These are phyloP conservation scores for Muschampia plurimacula DNA, from an alignment of 2,888 invertebrate species.

Conservation along the genomic window DNA sequence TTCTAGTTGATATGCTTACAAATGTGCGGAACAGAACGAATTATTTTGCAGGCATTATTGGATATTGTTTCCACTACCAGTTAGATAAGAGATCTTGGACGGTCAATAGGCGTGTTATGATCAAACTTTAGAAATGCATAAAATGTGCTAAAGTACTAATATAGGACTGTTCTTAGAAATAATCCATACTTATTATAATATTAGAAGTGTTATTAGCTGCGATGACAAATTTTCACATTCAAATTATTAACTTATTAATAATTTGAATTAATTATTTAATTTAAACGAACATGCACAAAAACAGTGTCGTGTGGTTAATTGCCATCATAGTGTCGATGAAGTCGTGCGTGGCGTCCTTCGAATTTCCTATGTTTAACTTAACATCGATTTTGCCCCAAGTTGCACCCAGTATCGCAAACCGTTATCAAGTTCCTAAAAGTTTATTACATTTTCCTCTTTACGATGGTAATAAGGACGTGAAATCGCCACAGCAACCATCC, in stretches of 20 bases:
- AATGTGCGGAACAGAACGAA: constrained; percentile 42
- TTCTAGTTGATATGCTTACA: constrained; percentile 46
- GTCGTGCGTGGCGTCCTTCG: constrained; percentile 2
- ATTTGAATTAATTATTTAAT: too few species aligned
- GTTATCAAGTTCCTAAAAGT: not conserved
- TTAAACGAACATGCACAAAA: constrained; percentile 21
- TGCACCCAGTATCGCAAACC: constrained; percentile 1
- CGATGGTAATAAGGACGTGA: not conserved
- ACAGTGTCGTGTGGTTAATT: constrained; percentile 18
- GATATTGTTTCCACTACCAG: constrained; percentile 37
- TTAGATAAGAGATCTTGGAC: constrained; percentile 35
- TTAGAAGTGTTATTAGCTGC: too few species aligned
- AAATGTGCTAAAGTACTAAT: not conserved
- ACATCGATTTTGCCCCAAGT: constrained; percentile 10
- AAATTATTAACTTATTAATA: too few species aligned
- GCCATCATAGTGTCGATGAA: constrained; percentile 18
- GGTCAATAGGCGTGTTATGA: not conserved
- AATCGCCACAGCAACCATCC: not conserved
- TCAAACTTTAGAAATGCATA: not conserved
- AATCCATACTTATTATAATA: too few species aligned
- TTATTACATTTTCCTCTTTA: not conserved
- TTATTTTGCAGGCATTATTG: constrained; percentile 31
- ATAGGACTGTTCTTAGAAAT: not conserved
- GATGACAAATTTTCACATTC: too few species aligned
- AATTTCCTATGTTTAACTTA: not conserved